Evolutionary conservation across 2,888 invertebrate species (phyloP).

Genomic region (Pterostichus madidus): DNA sequence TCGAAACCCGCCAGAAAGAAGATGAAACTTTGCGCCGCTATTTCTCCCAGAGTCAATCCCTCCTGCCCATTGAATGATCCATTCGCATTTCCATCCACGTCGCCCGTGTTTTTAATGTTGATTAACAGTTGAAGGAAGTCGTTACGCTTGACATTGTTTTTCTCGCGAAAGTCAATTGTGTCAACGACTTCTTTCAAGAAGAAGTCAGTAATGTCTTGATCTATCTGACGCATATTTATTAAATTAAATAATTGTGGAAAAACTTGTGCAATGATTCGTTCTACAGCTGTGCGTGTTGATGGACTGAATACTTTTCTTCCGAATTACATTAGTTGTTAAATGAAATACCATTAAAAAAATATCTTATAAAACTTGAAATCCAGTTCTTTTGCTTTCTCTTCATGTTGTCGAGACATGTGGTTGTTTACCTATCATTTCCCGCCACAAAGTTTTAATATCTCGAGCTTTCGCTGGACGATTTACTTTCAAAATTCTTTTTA

Average conservation of each 20-base stretch:
- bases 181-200: conserved; percentile 76
- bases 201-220: conserved; percentile 74
- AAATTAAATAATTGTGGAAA: conserved; percentile 69
- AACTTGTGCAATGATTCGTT: conserved; percentile 52
- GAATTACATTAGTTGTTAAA: too few species aligned
- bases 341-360: too few species aligned
- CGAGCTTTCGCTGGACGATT: too few species aligned
- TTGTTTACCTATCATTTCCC: too few species aligned
- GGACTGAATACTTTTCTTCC: conserved; percentile 36
- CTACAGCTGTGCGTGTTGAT: conserved; percentile 42
- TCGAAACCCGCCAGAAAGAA: conserved; percentile 58
- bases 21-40: conserved; percentile 37
- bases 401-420: too few species aligned
- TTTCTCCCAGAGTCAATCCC: conserved; percentile 31
- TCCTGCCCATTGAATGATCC: background rate
- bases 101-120: conserved; percentile 68
- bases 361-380: too few species aligned
- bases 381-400: too few species aligned
- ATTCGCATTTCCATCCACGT: conserved; percentile 20
- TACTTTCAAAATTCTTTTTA: too few species aligned
- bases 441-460: too few species aligned
- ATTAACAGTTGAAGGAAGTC: conserved; percentile 80
- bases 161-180: conserved; percentile 77
- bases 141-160: conserved; percentile 76
- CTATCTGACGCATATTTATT: conserved; percentile 69